phyloP scores from a whole-genome alignment of 2,888 invertebrate species.

The Aleiodes testaceus region DNA sequence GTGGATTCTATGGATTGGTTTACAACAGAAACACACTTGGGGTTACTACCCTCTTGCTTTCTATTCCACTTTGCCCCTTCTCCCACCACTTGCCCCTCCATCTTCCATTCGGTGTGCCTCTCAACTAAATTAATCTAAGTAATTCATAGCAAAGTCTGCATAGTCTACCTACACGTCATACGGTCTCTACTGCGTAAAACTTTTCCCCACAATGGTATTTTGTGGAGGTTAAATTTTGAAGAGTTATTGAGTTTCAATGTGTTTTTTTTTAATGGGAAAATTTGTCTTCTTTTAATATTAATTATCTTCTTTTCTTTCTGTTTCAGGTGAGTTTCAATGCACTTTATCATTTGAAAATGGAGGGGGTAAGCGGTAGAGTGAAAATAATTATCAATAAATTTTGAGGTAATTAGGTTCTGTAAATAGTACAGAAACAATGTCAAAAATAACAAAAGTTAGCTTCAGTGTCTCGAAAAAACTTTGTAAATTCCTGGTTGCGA shows the following conservation, averaged over 20 bases:
- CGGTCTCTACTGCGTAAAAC: slow-evolving; percentile 21
- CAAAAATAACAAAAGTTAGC: slow-evolving; percentile 14
- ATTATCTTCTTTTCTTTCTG: background rate
- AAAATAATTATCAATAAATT: no score
- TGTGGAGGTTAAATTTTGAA: slow-evolving; percentile 2
- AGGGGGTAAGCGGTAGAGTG: background rate
- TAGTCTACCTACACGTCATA: slow-evolving; percentile 44
- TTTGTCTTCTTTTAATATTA: slow-evolving; percentile 17
- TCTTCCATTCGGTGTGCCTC: slow-evolving; percentile 54
- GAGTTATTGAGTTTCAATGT: slow-evolving; percentile 19
- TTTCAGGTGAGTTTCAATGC: slow-evolving; percentile 18
- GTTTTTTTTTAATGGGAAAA: background rate
- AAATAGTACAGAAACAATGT: background rate
- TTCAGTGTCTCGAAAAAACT: slow-evolving; percentile 24
- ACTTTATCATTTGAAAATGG: background rate
- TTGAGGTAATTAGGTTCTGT: no score
- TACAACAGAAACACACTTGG: background rate
- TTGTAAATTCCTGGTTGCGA: slow-evolving; percentile 4
- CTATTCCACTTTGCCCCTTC: slow-evolving; percentile 30
- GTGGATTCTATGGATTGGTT: slow-evolving; percentile 15
- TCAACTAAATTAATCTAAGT: slow-evolving; percentile 71
- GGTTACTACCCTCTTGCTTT: slow-evolving; percentile 23
- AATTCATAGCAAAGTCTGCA: slow-evolving; percentile 70
- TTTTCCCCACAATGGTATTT: background rate
- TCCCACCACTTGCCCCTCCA: slow-evolving; percentile 38